phyloP scores from a whole-genome alignment of 2,113 vertebrate genomes.

The Campylorhamphus procurvoides region DNA sequence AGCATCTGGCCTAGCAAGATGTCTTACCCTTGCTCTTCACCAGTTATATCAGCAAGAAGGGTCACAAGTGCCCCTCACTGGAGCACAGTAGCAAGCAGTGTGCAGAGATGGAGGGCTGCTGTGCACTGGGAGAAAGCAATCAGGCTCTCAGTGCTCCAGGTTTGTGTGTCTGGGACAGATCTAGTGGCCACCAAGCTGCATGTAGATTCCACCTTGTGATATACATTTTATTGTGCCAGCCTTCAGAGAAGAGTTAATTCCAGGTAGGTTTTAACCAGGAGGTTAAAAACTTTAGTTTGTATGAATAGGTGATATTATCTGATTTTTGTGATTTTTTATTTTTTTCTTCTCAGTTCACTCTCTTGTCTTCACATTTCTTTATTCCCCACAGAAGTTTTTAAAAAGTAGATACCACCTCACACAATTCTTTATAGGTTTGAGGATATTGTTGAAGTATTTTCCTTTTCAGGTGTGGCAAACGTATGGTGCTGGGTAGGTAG shows the following conservation, averaged over 20 bases:
- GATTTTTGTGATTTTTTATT: background rate
- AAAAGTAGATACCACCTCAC: background rate
- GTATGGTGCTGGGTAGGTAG: background rate
- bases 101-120: background rate
- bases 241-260: background rate
- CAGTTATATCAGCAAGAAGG: background rate
- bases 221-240: background rate
- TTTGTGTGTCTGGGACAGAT: background rate
- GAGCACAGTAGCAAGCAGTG: rapidly evolving
- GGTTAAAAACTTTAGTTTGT: background rate
- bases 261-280: background rate
- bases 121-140: background rate
- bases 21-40: background rate
- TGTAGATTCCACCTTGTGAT: background rate
- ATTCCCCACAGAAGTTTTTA: background rate
- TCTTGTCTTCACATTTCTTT: background rate
- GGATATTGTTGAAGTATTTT: background rate
- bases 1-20: too few relatives aligned
- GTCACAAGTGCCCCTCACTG: background rate
- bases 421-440: background rate
- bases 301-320: background rate
- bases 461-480: background rate
- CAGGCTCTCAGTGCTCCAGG: rapidly evolving
- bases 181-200: background rate
- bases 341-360: background rate